A percentile compares a stretch with the other conserved stretches of the same genome.
phyloP scores from a whole-genome alignment of 2,797 vertebrate genomes.

The Streptopelia turtur region DNA sequence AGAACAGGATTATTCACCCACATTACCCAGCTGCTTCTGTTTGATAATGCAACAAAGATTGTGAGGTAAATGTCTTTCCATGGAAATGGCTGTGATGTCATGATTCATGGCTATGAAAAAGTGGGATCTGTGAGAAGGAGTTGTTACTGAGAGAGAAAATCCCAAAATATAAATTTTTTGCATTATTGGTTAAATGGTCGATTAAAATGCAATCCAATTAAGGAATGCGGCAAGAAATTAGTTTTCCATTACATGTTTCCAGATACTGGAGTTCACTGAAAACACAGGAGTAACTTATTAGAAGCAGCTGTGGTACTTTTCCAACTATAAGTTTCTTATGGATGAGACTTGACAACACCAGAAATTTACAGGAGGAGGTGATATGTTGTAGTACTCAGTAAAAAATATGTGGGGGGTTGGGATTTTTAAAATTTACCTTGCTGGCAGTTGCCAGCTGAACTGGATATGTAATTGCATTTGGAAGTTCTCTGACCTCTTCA shows the following conservation, averaged over 20 bases:
- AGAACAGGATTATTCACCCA: conserved; percentile 65
- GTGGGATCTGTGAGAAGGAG: not conserved
- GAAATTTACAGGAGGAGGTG: not conserved
- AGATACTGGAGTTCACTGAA: not conserved
- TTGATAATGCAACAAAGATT: conserved; percentile 34
- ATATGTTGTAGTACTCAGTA: not conserved
- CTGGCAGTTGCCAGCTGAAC: not conserved
- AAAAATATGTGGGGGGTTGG: not conserved
- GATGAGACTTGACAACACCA: not conserved
- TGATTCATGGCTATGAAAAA: not conserved
- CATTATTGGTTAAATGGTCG: not conserved
- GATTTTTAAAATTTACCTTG: not conserved
- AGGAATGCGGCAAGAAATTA: not conserved
- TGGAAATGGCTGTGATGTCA: conserved; percentile 51
- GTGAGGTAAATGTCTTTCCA: conserved; percentile 37
- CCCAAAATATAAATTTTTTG: not conserved
- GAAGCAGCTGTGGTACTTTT: not conserved
- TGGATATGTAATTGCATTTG: not conserved
- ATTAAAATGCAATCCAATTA: conserved; percentile 23
- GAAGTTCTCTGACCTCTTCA: not conserved
- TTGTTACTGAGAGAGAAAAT: conserved; percentile 27
- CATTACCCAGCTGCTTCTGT: conserved; percentile 67
- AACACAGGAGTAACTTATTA: not conserved
- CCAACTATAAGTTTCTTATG: not conserved
- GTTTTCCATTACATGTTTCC: not conserved